Evolutionary conservation across 2,797 vertebrate species (phyloP), one percentile per base, ranked within the genome.

Genomic region (Decapterus maruadsi): DNA sequence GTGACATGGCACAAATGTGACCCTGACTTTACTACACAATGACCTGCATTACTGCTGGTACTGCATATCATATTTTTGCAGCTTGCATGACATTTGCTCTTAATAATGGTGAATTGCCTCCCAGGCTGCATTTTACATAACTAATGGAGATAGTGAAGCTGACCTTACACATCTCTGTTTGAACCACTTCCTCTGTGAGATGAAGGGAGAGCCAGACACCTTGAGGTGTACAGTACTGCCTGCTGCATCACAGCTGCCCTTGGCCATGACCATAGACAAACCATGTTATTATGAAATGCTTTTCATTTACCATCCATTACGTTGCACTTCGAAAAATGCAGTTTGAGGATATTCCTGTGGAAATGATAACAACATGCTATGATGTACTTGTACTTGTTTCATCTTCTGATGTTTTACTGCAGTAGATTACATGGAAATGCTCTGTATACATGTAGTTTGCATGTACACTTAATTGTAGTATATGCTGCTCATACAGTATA

Each of bases 81-180:
- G 8, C 51, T n/a, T 11, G 22, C 20, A 8, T 56, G 16, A 38
- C 59, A 57, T 2, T 22, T 31, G 43, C 67, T 58, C 42, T 77
- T 43, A 43, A 72, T 60, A 53, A 8, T 8, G 1, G 46, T 50
- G 36, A 67, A 42, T 13, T 69, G 8, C 17, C 63, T 43, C 38
- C 38, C 45, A 54, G 56, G 58, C 76, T 58, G 42, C 20, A 20
- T 54, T 70, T 63, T 48, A 43, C 56, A 19, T n/a, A 22, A 58
- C 58, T 60, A 46, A 67, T 51, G 8, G 61, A 29, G 19, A 60
- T 50, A 45, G 19, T 50, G 60, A 10, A n/a, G 31, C 42, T 69
- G 77, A 83, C 46, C 53, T 82, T 74, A 75, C 26, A 71, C 45
- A 86, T 80, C 16, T 68, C 71, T 34, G 54, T 72, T 69, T 72